These are phyloP conservation scores for Drosophila pseudotalamancana DNA, from an alignment of 2,888 invertebrate genomes.

Conservation along the genomic window DNA sequence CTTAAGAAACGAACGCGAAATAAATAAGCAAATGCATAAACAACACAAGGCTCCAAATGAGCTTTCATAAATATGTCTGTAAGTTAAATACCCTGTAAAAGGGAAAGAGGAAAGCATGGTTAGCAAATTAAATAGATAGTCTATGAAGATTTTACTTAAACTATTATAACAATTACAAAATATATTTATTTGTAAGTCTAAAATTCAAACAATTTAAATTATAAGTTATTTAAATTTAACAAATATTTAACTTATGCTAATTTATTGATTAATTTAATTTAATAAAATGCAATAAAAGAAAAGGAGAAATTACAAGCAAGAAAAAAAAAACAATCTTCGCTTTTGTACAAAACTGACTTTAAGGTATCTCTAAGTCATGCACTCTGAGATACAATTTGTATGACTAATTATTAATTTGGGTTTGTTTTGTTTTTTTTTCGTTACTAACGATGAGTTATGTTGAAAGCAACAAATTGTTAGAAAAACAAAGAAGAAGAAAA, in stretches of 20 bases:
- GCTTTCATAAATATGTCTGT: background rate
- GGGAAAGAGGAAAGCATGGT: background rate
- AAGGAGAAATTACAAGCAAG: too few relatives aligned
- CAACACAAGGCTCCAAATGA: conserved; percentile 24
- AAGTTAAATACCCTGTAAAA: conserved; percentile 14
- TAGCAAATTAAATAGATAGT: background rate
- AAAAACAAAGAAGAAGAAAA: conserved; percentile 20
- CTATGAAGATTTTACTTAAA: too few relatives aligned
- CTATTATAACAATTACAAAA: too few relatives aligned
- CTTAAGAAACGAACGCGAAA: conserved; percentile 65
- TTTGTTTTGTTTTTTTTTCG: conserved; percentile 20
- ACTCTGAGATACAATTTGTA: background rate
- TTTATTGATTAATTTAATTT: too few relatives aligned
- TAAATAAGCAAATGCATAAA: conserved; percentile 26
- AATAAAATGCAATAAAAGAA: too few relatives aligned
- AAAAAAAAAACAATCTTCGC: too few relatives aligned
- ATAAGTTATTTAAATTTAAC: background rate
- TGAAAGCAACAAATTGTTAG: conserved; percentile 56
- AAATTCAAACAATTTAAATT: background rate
- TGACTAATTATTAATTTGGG: conserved; percentile 15
- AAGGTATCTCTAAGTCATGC: background rate
- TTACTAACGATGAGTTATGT: conserved; percentile 38
- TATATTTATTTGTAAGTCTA: too few relatives aligned
- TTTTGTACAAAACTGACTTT: background rate
- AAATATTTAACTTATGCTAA: background rate